Percentiles rank a stretch among this genome's conserved stretches.
These are phyloP conservation scores for Drosophila albomicans DNA, from an alignment of 1,140 invertebrate species.

Conservation along the genomic window DNA sequence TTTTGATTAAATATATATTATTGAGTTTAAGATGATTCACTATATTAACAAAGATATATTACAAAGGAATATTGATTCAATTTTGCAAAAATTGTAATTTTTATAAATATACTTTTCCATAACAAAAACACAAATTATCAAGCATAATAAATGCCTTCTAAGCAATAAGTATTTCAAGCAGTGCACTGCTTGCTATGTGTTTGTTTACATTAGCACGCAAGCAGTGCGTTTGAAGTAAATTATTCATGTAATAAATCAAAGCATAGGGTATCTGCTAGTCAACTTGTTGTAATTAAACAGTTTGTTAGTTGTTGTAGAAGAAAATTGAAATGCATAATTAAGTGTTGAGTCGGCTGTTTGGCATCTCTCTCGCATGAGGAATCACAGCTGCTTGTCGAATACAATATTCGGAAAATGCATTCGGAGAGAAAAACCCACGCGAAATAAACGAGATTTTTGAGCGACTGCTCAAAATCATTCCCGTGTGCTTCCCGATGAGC, in stretches of 20 bases:
- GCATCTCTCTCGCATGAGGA: background rate
- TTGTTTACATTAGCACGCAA: background rate
- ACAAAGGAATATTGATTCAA: too few relatives aligned
- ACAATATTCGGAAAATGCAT: background rate
- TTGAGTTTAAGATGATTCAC: too few relatives aligned
- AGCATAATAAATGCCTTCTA: too few relatives aligned
- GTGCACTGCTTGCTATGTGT: background rate
- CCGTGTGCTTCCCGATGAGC: background rate
- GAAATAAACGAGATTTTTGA: background rate
- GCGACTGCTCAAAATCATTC: background rate
- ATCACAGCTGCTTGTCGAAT: slow-evolving; percentile 5
- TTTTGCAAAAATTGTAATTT: too few relatives aligned
- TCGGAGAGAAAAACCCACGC: background rate
- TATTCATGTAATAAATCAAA: background rate
- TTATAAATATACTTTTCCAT: too few relatives aligned
- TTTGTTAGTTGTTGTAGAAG: background rate
- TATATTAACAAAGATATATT: too few relatives aligned
- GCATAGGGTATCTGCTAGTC: background rate
- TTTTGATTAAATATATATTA: too few relatives aligned
- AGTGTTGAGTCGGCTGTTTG: slow-evolving; percentile 1
- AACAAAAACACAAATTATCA: too few relatives aligned
- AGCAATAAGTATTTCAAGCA: background rate
- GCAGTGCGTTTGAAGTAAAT: background rate
- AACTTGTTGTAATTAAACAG: background rate
- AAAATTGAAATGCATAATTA: slow-evolving; percentile 1